phyloP scores from a whole-genome alignment of 2,888 invertebrate genomes.

The Diloba caeruleocephala region DNA sequence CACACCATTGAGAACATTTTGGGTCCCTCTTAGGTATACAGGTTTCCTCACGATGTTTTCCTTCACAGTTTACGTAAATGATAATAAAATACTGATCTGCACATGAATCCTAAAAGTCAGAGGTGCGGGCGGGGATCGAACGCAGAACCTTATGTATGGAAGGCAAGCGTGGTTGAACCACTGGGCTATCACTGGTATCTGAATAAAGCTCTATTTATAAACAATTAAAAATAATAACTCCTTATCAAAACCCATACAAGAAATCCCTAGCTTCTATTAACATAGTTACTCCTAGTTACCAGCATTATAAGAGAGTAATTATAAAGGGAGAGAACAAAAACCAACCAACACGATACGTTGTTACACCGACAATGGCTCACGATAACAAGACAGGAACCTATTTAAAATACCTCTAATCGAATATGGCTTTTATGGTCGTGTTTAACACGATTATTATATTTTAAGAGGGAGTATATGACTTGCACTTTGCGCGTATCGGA shows the following conservation, averaged over 20 bases:
- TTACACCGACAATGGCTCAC: constrained; percentile 77
- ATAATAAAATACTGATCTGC: too few relatives aligned
- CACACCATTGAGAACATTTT: too few relatives aligned
- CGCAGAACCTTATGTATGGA: too few relatives aligned
- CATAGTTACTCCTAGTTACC: constrained; percentile 31
- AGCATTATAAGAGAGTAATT: constrained; percentile 68
- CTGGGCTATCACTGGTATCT: neutral
- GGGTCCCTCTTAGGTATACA: too few relatives aligned
- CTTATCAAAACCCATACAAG: constrained; percentile 28
- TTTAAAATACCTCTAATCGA: constrained; percentile 85
- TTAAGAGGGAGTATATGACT: constrained; percentile 86
- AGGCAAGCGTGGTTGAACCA: too few relatives aligned
- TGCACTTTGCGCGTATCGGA: constrained; percentile 76
- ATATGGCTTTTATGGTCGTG: constrained; percentile 86
- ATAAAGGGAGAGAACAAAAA: constrained; percentile 75
- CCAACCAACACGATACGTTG: constrained; percentile 71
- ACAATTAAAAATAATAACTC: constrained; percentile 29
- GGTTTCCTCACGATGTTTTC: too few relatives aligned
- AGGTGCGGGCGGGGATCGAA: too few relatives aligned
- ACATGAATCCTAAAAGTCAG: too few relatives aligned
- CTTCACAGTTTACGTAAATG: too few relatives aligned
- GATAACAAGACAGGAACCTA: constrained; percentile 85
- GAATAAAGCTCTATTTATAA: constrained; percentile 12
- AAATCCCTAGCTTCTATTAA: constrained; percentile 39
- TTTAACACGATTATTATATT: constrained; percentile 89